Percentiles rank a stretch among this genome's conserved stretches.
Evolutionary conservation across 2,888 invertebrate species (phyloP).

Genomic region (Cyclophora punctaria): DNA sequence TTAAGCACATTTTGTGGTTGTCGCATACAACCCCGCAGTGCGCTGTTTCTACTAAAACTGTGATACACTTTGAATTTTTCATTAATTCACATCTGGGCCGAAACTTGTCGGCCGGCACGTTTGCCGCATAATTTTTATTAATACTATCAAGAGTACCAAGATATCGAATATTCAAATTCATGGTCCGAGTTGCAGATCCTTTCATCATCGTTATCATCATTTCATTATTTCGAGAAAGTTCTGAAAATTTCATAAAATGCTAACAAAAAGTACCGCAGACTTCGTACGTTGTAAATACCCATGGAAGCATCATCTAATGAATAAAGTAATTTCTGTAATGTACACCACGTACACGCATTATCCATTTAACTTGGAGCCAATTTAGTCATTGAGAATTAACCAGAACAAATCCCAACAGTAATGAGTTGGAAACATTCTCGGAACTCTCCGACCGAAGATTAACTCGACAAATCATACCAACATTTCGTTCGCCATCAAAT

Average conservation of each 20-base stretch:
- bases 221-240: too few relatives aligned
- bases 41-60: slow-evolving; percentile 5
- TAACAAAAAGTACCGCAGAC: background rate
- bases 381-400: too few relatives aligned
- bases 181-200: slow-evolving; percentile 2
- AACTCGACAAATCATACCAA: too few relatives aligned
- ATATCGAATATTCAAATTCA: slow-evolving; percentile 1
- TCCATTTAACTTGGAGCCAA: too few relatives aligned
- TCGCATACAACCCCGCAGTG: slow-evolving; percentile 13
- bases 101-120: slow-evolving; percentile 16
- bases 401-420: too few relatives aligned
- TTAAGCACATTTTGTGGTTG: slow-evolving; percentile 8
- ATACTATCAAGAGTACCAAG: slow-evolving; percentile 14
- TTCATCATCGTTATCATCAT: too few relatives aligned
- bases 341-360: background rate
- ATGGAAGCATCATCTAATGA: background rate
- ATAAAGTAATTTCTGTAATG: background rate
- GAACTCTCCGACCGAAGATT: too few relatives aligned
- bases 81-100: slow-evolving; percentile 17
- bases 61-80: slow-evolving; percentile 20
- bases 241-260: too few relatives aligned
- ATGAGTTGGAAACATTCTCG: too few relatives aligned
- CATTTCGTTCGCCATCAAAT: too few relatives aligned
- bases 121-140: slow-evolving; percentile 17
- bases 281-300: background rate